Evolutionary conservation across 2,797 vertebrate genomes (phyloP).

Genomic region (Silurus aristotelis): DNA sequence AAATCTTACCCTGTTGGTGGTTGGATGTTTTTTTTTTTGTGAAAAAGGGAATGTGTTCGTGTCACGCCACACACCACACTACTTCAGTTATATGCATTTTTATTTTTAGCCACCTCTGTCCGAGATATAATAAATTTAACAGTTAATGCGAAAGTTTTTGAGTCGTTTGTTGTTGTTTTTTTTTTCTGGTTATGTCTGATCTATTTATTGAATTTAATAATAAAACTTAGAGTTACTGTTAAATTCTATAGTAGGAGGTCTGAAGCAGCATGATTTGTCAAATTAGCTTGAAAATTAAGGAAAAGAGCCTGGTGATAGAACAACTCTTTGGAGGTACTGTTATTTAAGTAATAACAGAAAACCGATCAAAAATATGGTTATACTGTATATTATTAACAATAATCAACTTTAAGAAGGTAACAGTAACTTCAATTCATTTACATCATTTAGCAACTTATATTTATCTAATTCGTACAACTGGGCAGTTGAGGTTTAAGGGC

Average conservation of each 20-base stretch:
- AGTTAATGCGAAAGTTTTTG: background rate
- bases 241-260: background rate
- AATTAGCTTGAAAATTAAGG: background rate
- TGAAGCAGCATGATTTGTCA: background rate
- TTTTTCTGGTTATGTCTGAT: background rate
- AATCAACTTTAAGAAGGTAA: background rate
- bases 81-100: constrained; percentile 45
- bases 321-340: background rate
- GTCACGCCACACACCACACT: constrained; percentile 43
- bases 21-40: constrained; percentile 43
- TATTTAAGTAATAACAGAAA: background rate
- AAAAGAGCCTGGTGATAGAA: background rate
- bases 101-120: constrained; percentile 41
- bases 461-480: too few relatives aligned
- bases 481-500: too few relatives aligned
- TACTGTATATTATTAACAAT: background rate
- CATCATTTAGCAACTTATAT: too few relatives aligned
- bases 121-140: constrained; percentile 62
- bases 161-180: background rate
- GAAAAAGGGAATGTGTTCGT: constrained; percentile 52
- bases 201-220: too few relatives aligned
- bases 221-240: too few relatives aligned
- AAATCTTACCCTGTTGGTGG: constrained; percentile 29
- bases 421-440: background rate
- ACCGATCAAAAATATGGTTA: background rate